Conservation (phyloP, 2,113 vertebrate genomes). For the Heterotis niloticus region DNA sequence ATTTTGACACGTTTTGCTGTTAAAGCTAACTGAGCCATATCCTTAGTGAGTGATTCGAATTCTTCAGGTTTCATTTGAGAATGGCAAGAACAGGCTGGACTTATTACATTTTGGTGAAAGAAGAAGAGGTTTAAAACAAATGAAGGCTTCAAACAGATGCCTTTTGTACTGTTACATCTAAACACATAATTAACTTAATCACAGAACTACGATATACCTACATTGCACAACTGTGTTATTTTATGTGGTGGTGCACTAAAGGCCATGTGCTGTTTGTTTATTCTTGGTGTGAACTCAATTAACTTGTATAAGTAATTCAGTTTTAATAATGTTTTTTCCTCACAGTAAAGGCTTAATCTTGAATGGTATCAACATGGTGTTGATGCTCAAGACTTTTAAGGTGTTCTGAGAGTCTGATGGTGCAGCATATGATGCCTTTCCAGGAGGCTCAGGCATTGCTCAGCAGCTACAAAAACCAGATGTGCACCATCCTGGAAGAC, state of each 20-base stretch:
- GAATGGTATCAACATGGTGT: background rate
- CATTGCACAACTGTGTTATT: background rate
- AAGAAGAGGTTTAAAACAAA: too few relatives aligned
- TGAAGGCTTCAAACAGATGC: background rate
- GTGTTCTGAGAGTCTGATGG: background rate
- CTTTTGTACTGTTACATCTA: background rate
- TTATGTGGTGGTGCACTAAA: background rate
- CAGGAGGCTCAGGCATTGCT: constrained; percentile 74
- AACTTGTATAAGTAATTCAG: background rate
- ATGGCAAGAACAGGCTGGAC: too few relatives aligned
- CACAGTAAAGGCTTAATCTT: background rate
- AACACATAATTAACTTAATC: constrained; percentile 10
- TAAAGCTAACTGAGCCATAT: background rate
- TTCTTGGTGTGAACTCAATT: background rate
- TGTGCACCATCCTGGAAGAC: constrained; percentile 76
- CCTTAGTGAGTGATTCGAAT: background rate
- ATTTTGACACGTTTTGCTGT: background rate
- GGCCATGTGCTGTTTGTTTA: background rate
- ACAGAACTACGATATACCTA: background rate
- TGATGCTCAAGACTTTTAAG: background rate
- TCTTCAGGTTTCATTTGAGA: background rate
- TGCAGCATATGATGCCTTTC: constrained; percentile 15
- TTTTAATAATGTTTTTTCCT: background rate
- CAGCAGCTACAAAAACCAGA: constrained; percentile 62
- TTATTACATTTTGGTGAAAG: too few relatives aligned